A percentile compares a stretch with the other conserved stretches of the same genome.
Conservation (phyloP, 2,888 invertebrate species). For the Geophilus truncorum region DNA sequence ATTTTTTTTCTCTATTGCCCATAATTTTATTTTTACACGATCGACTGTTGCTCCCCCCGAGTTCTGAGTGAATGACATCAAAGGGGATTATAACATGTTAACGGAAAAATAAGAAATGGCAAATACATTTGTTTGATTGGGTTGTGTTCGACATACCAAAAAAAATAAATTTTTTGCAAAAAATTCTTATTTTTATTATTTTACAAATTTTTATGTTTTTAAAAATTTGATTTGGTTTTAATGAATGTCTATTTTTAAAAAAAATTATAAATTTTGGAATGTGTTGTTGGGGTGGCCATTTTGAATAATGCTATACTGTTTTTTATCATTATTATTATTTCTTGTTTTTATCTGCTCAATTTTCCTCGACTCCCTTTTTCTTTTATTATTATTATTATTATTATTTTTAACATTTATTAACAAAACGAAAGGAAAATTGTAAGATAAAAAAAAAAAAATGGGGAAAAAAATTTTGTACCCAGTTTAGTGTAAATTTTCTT, state of each 20-base stretch:
- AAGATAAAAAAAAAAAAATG: background rate
- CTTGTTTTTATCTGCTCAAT: conserved; percentile 6
- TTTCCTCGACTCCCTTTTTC: background rate
- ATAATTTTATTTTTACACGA: conserved; percentile 6
- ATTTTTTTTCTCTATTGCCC: background rate
- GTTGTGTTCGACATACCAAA: background rate
- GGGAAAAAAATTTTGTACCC: background rate
- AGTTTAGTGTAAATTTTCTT: conserved; percentile 11
- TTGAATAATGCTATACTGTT: background rate
- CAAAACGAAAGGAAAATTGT: background rate
- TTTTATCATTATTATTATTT: background rate
- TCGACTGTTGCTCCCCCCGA: conserved; percentile 34
- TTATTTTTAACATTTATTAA: too few species aligned
- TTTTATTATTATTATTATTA: background rate
- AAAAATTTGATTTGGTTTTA: too few species aligned
- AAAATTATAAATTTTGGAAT: background rate
- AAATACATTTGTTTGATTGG: conserved; percentile 12
- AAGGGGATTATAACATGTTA: conserved; percentile 34
- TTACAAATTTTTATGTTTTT: too few species aligned
- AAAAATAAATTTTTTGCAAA: background rate
- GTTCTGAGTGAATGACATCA: conserved; percentile 38
- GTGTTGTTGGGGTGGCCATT: conserved; percentile 19
- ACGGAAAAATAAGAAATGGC: background rate
- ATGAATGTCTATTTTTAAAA: too few species aligned
- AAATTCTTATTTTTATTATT: too few species aligned